These are phyloP conservation scores for Melanerpes aurifrons DNA, from an alignment of 2,113 vertebrate genomes.

Conservation along the genomic window DNA sequence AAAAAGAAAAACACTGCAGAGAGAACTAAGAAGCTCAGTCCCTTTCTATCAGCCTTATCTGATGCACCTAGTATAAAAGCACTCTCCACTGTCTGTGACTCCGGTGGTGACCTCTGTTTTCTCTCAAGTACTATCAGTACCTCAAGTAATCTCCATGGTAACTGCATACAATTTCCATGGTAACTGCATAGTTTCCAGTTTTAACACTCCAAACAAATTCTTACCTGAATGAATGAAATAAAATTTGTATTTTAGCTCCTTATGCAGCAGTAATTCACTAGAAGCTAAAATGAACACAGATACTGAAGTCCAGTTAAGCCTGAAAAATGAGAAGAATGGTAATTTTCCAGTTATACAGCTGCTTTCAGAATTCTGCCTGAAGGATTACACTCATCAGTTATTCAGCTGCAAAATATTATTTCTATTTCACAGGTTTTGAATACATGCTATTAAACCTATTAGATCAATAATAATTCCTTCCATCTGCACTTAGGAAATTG, in stretches of 20 bases:
- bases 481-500: slow-evolving; percentile 63
- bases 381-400: slow-evolving; percentile 67
- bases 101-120: slow-evolving; percentile 52
- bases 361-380: slow-evolving; percentile 72
- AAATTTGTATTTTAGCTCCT: slow-evolving; percentile 44
- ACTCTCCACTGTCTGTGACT: not conserved
- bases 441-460: slow-evolving; percentile 70
- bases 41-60: not conserved
- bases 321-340: slow-evolving; percentile 63
- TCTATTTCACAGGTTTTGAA: slow-evolving; percentile 70
- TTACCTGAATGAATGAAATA: not conserved
- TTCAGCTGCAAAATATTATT: slow-evolving; percentile 72
- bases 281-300: slow-evolving; percentile 56
- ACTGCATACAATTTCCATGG: not conserved
- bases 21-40: not conserved
- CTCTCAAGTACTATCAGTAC: slow-evolving; percentile 14
- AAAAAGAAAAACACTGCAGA: not conserved
- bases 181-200: not conserved
- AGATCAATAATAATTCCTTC: slow-evolving; percentile 70
- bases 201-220: not conserved
- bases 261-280: slow-evolving; percentile 56
- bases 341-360: slow-evolving; percentile 74
- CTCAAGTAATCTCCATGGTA: slow-evolving; percentile 14
- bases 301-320: slow-evolving; percentile 64
- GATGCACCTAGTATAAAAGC: not conserved